These are phyloP conservation scores for Caracal caracal DNA, from an alignment of 2,113 vertebrate species.

Conservation along the genomic window DNA sequence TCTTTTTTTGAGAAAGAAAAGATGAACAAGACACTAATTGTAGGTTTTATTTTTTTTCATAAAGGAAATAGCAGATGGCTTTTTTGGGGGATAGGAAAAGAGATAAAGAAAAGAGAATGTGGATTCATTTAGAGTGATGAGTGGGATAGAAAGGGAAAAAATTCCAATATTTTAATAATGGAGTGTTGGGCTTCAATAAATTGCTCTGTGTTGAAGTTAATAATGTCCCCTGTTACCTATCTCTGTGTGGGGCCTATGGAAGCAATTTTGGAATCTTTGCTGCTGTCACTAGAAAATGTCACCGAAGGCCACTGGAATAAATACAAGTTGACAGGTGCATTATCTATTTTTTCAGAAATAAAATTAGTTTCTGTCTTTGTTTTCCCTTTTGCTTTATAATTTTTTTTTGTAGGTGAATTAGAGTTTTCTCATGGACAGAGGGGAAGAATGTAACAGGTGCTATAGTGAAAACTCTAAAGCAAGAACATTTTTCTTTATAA, in stretches of 20 bases:
- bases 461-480: conserved; percentile 5
- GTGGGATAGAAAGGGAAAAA: conserved; percentile 54
- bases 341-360: conserved; percentile 63
- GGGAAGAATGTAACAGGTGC: conserved; percentile 29
- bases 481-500: conserved; percentile 60
- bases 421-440: background rate
- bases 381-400: conserved; percentile 1
- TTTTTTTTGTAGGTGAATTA: conserved; percentile 25
- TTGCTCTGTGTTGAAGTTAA: conserved; percentile 74
- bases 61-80: conserved; percentile 88
- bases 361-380: conserved; percentile 49
- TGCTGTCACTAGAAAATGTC: conserved; percentile 64
- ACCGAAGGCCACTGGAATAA: conserved; percentile 62
- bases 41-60: conserved; percentile 80
- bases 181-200: conserved; percentile 63
- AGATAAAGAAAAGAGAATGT: conserved; percentile 70
- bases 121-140: conserved; percentile 67
- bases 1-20: conserved; percentile 80
- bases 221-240: conserved; percentile 37
- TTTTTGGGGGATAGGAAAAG: conserved; percentile 67
- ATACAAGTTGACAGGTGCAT: conserved; percentile 55
- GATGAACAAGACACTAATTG: conserved; percentile 87
- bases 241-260: background rate
- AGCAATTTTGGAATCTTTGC: conserved; percentile 60
- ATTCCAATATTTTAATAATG: conserved; percentile 67